Evolutionary conservation across 2,113 vertebrate genomes (phyloP), one percentile per base, ranked within the genome.

Genomic region (Microtus montanus): DNA sequence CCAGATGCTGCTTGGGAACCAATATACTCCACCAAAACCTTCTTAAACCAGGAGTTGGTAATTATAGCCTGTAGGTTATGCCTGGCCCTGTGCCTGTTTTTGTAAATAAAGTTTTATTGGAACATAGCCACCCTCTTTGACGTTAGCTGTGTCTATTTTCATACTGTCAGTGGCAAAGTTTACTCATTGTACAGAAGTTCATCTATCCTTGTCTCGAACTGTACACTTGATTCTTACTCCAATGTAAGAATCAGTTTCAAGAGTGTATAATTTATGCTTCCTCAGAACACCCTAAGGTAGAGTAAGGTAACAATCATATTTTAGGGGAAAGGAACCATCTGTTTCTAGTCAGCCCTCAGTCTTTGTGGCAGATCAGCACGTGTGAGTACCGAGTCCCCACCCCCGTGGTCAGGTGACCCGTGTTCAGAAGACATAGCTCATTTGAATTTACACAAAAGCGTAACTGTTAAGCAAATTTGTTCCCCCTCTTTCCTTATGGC

Each of bases 371-470:
- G 75, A 90, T 94, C n/a, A 71, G 85, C 89, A 66, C 10, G 0
- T 83, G 63, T 78, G 82, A 90, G 47, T 93, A 87, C 61, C 91
- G 54, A 74, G 52, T 84, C 6, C 79, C 71, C 12, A 82, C 49
- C 82, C 41, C 82, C 44, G 2, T 66, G 91, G 79, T 87, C 94
- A 95, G 89, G 68, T 96, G 85, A 47, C n/a, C 30, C 68, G 17
- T 84, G 68, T 95, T 96, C 73, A n/a, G 87, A 85, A 90, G 87
- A 89, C 63, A 73, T 71, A 93, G 20, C 87, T 95, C 89, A 92
- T 96, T 90, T 93, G 87, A 89, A 96, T 96, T 96, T 97, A 91
- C 77, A 85, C 96, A 82, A 96, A 94, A 94, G 49, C 82, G 88
- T 90, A 84, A 92, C 93, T 94, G 82, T 95, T 92, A 96, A 92